These are phyloP conservation scores for Choristoneura fumiferana DNA, from an alignment of 1,140 invertebrate species.

Conservation along the genomic window DNA sequence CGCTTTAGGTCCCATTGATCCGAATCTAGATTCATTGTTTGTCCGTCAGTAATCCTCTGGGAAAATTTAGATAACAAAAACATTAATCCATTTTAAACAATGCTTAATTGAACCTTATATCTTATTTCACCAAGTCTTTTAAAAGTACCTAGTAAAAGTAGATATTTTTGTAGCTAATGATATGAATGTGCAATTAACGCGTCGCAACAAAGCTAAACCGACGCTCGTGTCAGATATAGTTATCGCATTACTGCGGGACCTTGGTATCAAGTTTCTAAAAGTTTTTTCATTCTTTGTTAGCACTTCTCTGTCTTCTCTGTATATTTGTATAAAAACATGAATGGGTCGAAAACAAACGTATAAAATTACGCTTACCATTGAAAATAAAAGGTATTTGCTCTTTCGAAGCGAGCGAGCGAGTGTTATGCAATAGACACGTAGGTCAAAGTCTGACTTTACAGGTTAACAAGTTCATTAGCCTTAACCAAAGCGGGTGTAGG, in stretches of 20 bases:
- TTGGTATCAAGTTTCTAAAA: conserved; percentile 8
- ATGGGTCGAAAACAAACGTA: conserved; percentile 9
- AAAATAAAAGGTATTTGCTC: conserved; percentile 5
- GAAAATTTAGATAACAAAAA: conserved; percentile 2
- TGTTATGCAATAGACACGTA: conserved; percentile 1
- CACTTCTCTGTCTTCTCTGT: neutral
- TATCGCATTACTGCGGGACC: neutral
- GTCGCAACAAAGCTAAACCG: neutral
- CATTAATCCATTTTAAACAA: conserved; percentile 4
- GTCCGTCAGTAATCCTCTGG: neutral
- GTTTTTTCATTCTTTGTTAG: conserved; percentile 6
- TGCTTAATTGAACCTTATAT: conserved; percentile 5
- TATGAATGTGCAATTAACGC: neutral
- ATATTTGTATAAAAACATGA: conserved; percentile 1
- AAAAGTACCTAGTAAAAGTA: neutral
- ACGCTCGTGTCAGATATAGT: neutral
- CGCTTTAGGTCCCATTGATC: neutral
- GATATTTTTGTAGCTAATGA: conserved; percentile 1
- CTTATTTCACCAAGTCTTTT: neutral
- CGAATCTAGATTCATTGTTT: conserved; percentile 15
- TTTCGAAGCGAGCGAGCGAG: neutral
- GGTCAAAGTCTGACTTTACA: neutral
- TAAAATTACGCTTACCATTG: neutral
- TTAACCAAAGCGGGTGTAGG: neutral
- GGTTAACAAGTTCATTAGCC: conserved; percentile 1